Base-by-base conservation (phyloP, 2,113 vertebrate species). In the Bufo bufo region DNA sequence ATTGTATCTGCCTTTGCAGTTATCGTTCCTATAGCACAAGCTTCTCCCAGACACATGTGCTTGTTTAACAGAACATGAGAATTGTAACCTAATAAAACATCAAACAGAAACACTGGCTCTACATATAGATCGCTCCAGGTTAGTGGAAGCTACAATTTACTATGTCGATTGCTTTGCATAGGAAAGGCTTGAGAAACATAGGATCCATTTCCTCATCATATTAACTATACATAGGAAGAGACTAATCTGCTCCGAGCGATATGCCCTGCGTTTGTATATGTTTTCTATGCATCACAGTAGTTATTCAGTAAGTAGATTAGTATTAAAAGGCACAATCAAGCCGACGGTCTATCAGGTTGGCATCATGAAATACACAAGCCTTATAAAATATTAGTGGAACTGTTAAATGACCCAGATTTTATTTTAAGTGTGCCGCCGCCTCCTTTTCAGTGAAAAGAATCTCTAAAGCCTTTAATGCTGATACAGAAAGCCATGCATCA, bases 361-460 rank as follows among this genome's bases (percentile, higher is more conserved):
- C 50, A 86, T 87, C 63, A 11, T 80, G 77, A 56, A 23, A 87
- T 87, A 65, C 77, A 49, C 43, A 54, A 56, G 77, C 61, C 63
- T 87, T 89, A 84, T 78, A 89, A 89, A 89, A 89, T 89, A 89
- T 89, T 89, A 84, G 82, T 84, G 74, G 61, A 84, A 91, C 85
- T 91, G 81, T 85, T 56, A 90, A 89, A 85, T 93, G 91, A 93
- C 89, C 91, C 90, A 77, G 91, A 88, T 88, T 72, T 86, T 81
- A 20, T 84, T 89, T 86, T 49, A 88, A 90, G 84, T 77, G 52
- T 82, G 87, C 61, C 49, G 83, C 90, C 87, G 89, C 59, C 58
- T 77, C 89, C 89, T 84, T 49, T 87, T 75, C 87, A 83, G 83
- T 49, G 89, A 90, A 89, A 82, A 69, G 45, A 50, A 87, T 92